Conservation (phyloP, 2,888 invertebrate species). For the Epinotia demarniana region DNA sequence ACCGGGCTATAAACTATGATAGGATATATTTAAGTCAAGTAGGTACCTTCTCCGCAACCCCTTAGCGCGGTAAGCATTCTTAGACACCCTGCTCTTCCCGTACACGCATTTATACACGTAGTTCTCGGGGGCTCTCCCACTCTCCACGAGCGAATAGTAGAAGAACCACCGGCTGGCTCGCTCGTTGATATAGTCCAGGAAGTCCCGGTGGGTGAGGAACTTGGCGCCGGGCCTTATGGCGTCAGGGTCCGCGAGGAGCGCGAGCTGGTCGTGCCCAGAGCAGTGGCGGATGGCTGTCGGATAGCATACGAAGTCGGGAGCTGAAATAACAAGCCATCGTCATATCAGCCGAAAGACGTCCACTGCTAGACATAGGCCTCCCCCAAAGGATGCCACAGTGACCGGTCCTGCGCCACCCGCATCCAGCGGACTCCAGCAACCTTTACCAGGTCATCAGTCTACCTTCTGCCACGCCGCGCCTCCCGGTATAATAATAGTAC, state of each 20-base stretch:
- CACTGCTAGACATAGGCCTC: too few relatives aligned
- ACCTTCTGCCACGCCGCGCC: too few relatives aligned
- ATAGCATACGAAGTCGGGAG: constrained; percentile 3
- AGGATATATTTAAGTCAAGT: background rate
- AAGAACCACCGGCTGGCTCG: constrained; percentile 35
- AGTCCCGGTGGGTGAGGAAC: constrained; percentile 27
- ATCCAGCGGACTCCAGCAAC: too few relatives aligned
- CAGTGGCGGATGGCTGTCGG: constrained; percentile 14
- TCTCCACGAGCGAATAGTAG: constrained; percentile 38
- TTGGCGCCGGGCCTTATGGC: constrained; percentile 24
- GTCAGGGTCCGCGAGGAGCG: constrained; percentile 1
- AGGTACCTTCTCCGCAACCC: constrained; percentile 34
- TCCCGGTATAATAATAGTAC: too few relatives aligned
- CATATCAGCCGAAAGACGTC: too few relatives aligned
- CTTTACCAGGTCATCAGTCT: too few relatives aligned
- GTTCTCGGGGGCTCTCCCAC: constrained; percentile 23
- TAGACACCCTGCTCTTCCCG: constrained; percentile 22
- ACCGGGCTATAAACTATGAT: too few relatives aligned
- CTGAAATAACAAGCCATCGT: too few relatives aligned
- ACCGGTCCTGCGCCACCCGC: too few relatives aligned
- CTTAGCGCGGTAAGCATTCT: constrained; percentile 35
- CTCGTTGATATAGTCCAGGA: constrained; percentile 33
- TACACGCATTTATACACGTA: constrained; percentile 42
- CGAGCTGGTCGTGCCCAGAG: constrained; percentile 24
- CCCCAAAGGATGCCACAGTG: too few relatives aligned